A percentile compares a stretch with the other conserved stretches of the same genome.
phyloP scores from a whole-genome alignment of 2,797 vertebrate species.

The Tenualosa thibaudeaui region DNA sequence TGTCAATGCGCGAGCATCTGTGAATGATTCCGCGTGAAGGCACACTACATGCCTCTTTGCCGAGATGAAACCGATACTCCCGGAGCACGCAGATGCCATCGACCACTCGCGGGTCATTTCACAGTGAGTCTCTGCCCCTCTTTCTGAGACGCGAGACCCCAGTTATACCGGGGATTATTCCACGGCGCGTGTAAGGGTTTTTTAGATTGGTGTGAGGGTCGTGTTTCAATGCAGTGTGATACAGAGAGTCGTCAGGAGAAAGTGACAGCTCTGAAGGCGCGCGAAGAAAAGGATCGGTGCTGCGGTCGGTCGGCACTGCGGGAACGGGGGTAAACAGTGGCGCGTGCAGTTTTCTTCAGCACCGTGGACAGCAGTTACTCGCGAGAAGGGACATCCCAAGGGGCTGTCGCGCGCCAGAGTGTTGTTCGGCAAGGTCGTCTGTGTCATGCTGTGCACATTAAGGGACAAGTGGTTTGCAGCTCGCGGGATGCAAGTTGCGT shows the following conservation, averaged over 20 bases:
- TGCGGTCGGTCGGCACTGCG: slow-evolving; percentile 37
- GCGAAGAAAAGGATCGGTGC: neutral
- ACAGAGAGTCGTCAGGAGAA: neutral
- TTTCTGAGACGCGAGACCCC: too few species aligned
- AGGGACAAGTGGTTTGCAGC: neutral
- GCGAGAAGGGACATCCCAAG: neutral
- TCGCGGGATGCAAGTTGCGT: neutral
- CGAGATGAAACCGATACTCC: neutral
- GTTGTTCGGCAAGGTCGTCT: slow-evolving; percentile 21
- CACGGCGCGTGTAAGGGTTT: neutral
- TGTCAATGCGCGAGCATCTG: neutral
- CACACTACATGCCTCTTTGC: neutral
- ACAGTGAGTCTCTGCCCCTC: neutral
- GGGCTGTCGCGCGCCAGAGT: neutral
- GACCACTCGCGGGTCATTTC: neutral
- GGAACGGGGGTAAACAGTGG: slow-evolving; percentile 58
- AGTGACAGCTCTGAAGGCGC: neutral
- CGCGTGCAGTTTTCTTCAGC: slow-evolving; percentile 45
- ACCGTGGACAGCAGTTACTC: slow-evolving; percentile 34
- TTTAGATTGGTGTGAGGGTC: neutral
- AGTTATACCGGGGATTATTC: neutral
- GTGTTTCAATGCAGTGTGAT: neutral
- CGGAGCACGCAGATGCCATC: neutral
- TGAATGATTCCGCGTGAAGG: neutral
- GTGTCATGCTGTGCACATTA: neutral